phyloP scores from a whole-genome alignment of 2,888 invertebrate genomes.

The Hypomecis punctinalis region DNA sequence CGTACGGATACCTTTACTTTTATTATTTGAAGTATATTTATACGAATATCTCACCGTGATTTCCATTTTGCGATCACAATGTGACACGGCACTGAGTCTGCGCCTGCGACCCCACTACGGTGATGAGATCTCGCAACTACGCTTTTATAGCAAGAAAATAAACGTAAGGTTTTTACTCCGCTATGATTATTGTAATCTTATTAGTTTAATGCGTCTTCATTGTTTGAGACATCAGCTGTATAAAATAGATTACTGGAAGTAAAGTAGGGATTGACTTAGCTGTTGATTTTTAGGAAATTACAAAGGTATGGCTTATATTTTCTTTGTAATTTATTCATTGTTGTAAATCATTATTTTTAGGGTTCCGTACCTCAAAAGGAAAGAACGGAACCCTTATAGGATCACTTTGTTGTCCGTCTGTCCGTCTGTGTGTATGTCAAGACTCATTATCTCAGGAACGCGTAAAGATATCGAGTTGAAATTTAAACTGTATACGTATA shows the following conservation, averaged over 20 bases:
- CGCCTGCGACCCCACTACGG: conserved; percentile 23
- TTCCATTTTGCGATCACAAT: conserved; percentile 32
- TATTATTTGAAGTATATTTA: not conserved
- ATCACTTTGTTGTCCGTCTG: no score
- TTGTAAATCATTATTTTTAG: no score
- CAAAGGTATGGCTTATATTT: no score
- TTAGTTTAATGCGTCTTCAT: conserved; percentile 43
- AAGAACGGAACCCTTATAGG: no score
- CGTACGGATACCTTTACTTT: no score
- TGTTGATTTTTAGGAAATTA: not conserved
- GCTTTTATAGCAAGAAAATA: conserved; percentile 55
- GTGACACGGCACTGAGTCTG: conserved; percentile 47
- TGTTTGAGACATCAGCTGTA: conserved; percentile 36
- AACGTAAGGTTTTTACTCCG: conserved; percentile 38
- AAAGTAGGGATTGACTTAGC: conserved; percentile 7
- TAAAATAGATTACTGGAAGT: conserved; percentile 21
- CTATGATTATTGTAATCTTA: conserved; percentile 36
- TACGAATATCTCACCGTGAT: conserved; percentile 16
- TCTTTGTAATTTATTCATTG: no score
- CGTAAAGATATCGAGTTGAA: no score
- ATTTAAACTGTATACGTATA: no score
- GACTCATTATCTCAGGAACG: no score
- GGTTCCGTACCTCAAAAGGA: no score
- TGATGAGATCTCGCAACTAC: conserved; percentile 50
- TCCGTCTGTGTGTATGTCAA: no score